Conservation (phyloP, 2,797 vertebrate genomes). For the Neostethus bicornis region DNA sequence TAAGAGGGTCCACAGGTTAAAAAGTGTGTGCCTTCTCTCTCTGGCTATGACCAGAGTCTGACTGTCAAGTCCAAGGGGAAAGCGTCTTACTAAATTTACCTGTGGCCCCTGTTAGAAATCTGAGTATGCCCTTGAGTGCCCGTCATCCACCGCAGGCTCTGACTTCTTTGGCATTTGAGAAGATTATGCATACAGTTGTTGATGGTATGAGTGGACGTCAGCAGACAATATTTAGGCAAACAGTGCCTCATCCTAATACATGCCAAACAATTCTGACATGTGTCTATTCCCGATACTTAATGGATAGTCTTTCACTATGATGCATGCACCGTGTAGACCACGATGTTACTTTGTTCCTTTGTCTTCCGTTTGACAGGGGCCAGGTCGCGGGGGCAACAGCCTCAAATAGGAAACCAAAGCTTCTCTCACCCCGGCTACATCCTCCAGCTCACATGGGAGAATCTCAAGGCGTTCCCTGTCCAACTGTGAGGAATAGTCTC, state of each 20-base stretch:
- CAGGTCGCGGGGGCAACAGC: no score
- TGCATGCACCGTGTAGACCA: conserved; percentile 36
- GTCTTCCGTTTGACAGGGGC: no score
- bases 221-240: not conserved
- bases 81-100: conserved; percentile 71
- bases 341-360: conserved; percentile 4
- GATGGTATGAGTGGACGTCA: conserved; percentile 20
- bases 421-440: no score
- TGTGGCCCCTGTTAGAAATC: conserved; percentile 63
- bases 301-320: conserved; percentile 2
- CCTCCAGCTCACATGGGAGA: no score
- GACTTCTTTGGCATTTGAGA: conserved; percentile 66
- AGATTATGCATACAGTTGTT: conserved; percentile 28
- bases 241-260: not conserved
- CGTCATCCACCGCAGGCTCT: conserved; percentile 51
- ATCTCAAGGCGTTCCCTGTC: no score
- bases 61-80: conserved; percentile 47
- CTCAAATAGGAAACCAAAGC: no score
- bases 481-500: no score
- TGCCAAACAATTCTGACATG: conserved; percentile 5
- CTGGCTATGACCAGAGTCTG: conserved; percentile 49
- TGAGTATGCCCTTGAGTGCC: conserved; percentile 50
- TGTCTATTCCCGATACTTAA: conserved; percentile 39
- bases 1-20: conserved; percentile 16
- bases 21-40: conserved; percentile 34